Conservation (phyloP, 2,888 invertebrate genomes). For the Cheilosia variabilis region DNA sequence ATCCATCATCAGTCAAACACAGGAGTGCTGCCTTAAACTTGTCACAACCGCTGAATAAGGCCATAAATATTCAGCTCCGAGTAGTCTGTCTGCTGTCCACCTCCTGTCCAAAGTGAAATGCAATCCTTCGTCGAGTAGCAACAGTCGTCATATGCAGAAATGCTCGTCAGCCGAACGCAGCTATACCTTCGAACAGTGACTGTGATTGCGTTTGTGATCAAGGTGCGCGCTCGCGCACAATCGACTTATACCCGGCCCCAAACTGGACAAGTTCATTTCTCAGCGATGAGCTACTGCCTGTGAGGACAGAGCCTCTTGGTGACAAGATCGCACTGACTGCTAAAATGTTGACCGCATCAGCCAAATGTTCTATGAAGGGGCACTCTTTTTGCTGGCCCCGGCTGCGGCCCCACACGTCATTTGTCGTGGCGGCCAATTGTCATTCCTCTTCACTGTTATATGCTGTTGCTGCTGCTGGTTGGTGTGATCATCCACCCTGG, state of each 20-base stretch:
- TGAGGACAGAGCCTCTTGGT: slow-evolving; percentile 23
- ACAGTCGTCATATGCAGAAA: slow-evolving; percentile 70
- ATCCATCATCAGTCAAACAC: slow-evolving; percentile 71
- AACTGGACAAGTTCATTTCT: slow-evolving; percentile 68
- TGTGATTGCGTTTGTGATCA: neutral
- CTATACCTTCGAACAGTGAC: neutral
- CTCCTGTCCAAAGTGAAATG: slow-evolving; percentile 56
- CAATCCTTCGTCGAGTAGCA: slow-evolving; percentile 40
- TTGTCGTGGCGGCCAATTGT: slow-evolving; percentile 70
- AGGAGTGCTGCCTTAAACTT: slow-evolving; percentile 67
- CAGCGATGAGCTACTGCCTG: slow-evolving; percentile 56
- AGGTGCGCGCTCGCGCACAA: slow-evolving; percentile 25
- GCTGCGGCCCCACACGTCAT: slow-evolving; percentile 66
- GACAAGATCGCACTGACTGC: slow-evolving; percentile 53
- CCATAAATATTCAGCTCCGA: slow-evolving; percentile 68
- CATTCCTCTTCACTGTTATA: slow-evolving; percentile 38
- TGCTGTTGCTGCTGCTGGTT: slow-evolving; percentile 11
- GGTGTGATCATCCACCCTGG: slow-evolving; percentile 62
- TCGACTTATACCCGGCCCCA: slow-evolving; percentile 6
- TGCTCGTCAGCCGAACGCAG: slow-evolving; percentile 18
- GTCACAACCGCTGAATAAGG: slow-evolving; percentile 65
- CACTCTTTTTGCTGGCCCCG: slow-evolving; percentile 25
- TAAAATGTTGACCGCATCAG: slow-evolving; percentile 24
- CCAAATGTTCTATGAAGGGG: slow-evolving; percentile 51
- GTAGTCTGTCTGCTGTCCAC: slow-evolving; percentile 63